Evolutionary conservation across 2,797 vertebrate genomes (phyloP), one percentile per base, ranked within the genome.

Genomic region (Sternarchorhynchus goeldii): DNA sequence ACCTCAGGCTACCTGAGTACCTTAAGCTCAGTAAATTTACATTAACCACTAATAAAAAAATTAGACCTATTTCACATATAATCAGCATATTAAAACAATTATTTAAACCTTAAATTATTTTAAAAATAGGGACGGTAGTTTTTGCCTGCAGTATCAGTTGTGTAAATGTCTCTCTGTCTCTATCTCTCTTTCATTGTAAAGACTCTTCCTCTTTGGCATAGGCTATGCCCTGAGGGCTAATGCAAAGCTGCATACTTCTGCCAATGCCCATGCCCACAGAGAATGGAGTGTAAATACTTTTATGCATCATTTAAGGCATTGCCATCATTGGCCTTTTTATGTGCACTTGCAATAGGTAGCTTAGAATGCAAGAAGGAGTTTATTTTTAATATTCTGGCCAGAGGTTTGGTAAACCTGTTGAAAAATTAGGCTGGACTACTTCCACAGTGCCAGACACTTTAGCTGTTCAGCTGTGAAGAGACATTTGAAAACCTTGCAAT

Each of bases 381-480:
- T 56, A 31, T 5, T 76, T 32, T 36, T 72, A 62, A 29, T 57
- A 68, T 50, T 10, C 63, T 68, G 71, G n/a, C 60, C 57, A 57
- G 75, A 34, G 14, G 41, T 57, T 59, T 53, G 34, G 36, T 20
- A 39, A 68, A 67, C 36, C 25, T 45, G 69, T 32, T 72, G 17
- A 58, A 16, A 32, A 58, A 20, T 78, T 25, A 25, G 50, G 25
- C 62, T 59, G 36, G 31, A 59, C 14, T 36, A 25, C 53, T 6
- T 25, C 45, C 36, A 57, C 62, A 59, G 62, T 36, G n/a, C 29
- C 20, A 62, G 18, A 31, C 0, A 36, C 50, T 69, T 69, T 39
- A 65, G 29, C 7, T 3, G 6, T 17, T 31, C 16, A 7, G 21
- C 63, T 18, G 59, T 36, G 16, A 34, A 77, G 45, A 78, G 12